Percentiles rank a stretch among this genome's conserved stretches.
Conservation (phyloP, 2,113 vertebrate genomes). For the Rhineura floridana region DNA sequence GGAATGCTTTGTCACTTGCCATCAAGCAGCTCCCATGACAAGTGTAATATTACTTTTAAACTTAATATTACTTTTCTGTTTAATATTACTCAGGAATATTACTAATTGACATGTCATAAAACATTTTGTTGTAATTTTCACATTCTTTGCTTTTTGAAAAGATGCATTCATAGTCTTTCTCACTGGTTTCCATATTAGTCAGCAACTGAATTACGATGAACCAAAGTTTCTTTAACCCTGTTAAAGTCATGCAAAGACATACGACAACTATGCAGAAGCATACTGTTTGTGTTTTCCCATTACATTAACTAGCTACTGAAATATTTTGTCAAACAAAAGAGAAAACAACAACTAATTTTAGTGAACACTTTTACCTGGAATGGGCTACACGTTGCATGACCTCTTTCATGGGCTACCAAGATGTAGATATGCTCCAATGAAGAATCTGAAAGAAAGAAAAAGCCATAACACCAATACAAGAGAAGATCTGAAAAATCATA, state of each 20-base stretch:
- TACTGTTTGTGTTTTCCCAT: not conserved
- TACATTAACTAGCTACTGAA: not conserved
- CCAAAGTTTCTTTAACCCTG: not conserved
- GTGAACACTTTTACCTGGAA: conserved; percentile 22
- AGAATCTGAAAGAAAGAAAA: conserved; percentile 22
- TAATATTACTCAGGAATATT: not conserved
- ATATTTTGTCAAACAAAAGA: not conserved
- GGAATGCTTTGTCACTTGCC: not conserved
- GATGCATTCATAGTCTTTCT: not conserved
- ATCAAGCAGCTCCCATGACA: not conserved
- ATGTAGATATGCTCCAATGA: not conserved
- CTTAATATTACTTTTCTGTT: not conserved
- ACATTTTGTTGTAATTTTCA: not conserved
- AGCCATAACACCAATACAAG: not conserved
- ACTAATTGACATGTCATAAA: not conserved
- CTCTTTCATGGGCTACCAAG: conserved; percentile 1
- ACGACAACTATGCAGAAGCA: not conserved
- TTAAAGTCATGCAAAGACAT: not conserved
- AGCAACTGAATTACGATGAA: not conserved
- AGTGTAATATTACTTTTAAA: too few relatives aligned
- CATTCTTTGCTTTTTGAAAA: not conserved
- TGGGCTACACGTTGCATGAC: conserved; percentile 33
- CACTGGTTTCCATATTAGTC: not conserved
- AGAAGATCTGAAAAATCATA: not conserved
- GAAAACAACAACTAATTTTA: not conserved